Evolutionary conservation across 2,113 vertebrate species (phyloP).

Genomic region (Penelope pileata): DNA sequence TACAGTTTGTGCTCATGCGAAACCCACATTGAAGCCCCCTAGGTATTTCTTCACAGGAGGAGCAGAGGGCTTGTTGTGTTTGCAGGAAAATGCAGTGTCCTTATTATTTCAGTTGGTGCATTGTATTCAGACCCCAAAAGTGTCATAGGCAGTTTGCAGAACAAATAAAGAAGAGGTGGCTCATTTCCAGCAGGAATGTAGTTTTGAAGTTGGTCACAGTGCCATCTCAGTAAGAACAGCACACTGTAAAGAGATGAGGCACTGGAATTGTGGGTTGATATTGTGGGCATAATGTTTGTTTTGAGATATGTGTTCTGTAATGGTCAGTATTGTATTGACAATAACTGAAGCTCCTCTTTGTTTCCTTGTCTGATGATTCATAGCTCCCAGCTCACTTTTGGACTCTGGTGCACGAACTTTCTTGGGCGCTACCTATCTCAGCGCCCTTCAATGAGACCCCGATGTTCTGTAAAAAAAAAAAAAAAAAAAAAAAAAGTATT

Average conservation of each 20-base stretch:
- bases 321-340: background rate
- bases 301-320: background rate
- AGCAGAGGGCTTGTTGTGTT: background rate
- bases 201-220: background rate
- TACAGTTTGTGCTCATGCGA: background rate
- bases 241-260: background rate
- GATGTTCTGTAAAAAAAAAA: no score
- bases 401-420: background rate
- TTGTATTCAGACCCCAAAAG: background rate
- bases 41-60: background rate
- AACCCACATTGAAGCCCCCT: background rate
- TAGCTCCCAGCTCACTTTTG: background rate
- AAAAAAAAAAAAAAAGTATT: background rate
- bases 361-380: background rate
- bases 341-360: background rate
- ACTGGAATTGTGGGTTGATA: background rate
- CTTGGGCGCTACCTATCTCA: background rate
- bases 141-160: background rate
- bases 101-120: constrained; percentile 6
- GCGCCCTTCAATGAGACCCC: background rate
- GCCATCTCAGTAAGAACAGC: background rate
- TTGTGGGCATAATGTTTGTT: background rate
- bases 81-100: background rate
- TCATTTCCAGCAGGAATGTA: background rate
- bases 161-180: background rate